Base-by-base conservation (phyloP, 2,113 vertebrate species). In the Opisthocomus hoazin region DNA sequence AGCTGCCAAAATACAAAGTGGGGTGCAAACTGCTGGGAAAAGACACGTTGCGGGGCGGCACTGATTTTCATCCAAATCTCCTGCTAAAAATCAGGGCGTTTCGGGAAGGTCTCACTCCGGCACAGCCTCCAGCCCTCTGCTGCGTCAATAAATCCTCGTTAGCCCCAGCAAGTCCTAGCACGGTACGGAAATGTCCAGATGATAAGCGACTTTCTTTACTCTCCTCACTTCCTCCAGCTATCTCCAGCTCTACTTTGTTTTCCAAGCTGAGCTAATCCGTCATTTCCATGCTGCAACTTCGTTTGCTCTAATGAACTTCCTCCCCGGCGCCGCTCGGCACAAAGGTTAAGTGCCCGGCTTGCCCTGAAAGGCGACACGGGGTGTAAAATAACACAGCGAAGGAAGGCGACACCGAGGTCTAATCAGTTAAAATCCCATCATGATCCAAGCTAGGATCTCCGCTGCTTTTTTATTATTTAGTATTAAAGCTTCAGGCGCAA, bases 111-210 rank as follows among this genome's bases (percentile, higher is more conserved):
- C 51, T 41, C 0, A 0, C 50, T 54, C 34, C 22, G 56, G 34
- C 36, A 30, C 3, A 0, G 46, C 27, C 76, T 37, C 53, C 19
- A 3, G 18, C 57, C 69, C 57, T 32, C 14, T 10, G 23, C 16
- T 22, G 30, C 30, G 32, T 26, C 66, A 2, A 43, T 18, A 45
- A 39, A 46, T 12, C 43, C 63, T 37, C n/a, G 0, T 57, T 29
- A 57, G 20, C 27, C 57, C 11, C 27, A 30, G 29, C 64, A 19
- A 6, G 41, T 8, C 61, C 73, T 26, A 32, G 27, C 26, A 3
- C 1, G 3, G 74, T 6, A 39, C 0, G 1, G 60, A 41, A 27
- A 32, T 3, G 5, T 21, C 61, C 2, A 1, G 50, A 26, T 1
- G 50, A 26, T 1, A 7, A 74, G 10, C 14, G 5, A n/a, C 4